Base-by-base conservation (phyloP, 2,797 vertebrate species). In the Telmatherina bonti region DNA sequence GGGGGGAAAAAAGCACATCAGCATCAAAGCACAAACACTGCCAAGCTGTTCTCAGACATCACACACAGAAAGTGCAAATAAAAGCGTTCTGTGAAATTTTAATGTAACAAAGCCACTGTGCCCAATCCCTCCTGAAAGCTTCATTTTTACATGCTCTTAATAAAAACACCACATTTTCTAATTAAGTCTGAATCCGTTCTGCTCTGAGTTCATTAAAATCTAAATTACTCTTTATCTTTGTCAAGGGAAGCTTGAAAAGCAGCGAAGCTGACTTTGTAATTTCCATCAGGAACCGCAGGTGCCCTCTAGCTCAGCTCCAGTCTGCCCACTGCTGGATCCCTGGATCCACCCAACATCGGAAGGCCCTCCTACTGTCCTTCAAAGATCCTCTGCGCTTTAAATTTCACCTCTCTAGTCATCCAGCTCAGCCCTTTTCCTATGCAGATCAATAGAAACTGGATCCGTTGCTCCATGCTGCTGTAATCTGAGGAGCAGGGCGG, bases 401-500 rank as follows among this genome's bases (percentile, higher is more conserved):
- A 92, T 94, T 93, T 94, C 93, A 93, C 90, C 89, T 92, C 87
- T 75, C 89, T 81, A 90, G 78, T 88, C 90, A 88, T 93, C 89
- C 85, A 93, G 90, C 89, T 90, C 91, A 91, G 86, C 88, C 79
- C 85, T 88, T 91, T 94, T 94, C 93, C 91, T 89, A 80, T 92
- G 81, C 80, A 76, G 91, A 94, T 95, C 93, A 91, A 94, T 95
- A 84, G 90, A 93, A 93, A 95, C 78, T 82, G 90, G 92, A 96
- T 94, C 92, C 73, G 38, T 36, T 69, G 80, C 89, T 85, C 85
- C 78, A 83, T 86, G 85, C 75, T 77, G 80, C 72, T 86, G 92
- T 90, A 94, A 93, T 85, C 74, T 52, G 92, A 95, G 79, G 85
- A 92, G 76, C 52, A 36, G 79, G 81, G 81, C 78, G 79, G 86